These are phyloP conservation scores for Caenorhabditis imperialis DNA, from an alignment of 2,888 invertebrate genomes.

Conservation along the genomic window DNA sequence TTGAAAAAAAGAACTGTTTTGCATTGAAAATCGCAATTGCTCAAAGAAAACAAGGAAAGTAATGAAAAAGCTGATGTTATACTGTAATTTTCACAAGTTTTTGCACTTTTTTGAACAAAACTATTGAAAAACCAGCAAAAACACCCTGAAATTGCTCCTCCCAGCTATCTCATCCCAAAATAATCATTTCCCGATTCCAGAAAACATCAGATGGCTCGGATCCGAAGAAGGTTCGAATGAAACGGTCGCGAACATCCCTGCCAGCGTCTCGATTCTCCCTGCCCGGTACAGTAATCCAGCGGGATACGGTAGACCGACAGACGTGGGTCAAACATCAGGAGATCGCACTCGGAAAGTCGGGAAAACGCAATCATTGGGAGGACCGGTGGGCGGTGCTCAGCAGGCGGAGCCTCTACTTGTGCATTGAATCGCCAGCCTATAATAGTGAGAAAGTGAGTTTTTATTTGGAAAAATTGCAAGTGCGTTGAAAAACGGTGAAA, in stretches of 20 bases:
- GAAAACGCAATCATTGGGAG: slow-evolving; percentile 64
- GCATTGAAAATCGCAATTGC: background rate
- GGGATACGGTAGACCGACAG: slow-evolving; percentile 47
- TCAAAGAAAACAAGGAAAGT: background rate
- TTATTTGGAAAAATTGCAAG: background rate
- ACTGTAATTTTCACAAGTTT: background rate
- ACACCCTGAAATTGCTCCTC: too few species aligned
- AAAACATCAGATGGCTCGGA: slow-evolving; percentile 34
- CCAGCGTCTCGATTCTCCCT: slow-evolving; percentile 57
- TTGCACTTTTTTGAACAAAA: background rate
- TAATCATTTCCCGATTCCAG: too few species aligned
- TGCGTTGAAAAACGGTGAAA: too few species aligned
- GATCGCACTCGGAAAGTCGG: slow-evolving; percentile 56
- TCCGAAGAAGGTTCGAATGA: slow-evolving; percentile 51
- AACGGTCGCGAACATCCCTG: slow-evolving; percentile 61
- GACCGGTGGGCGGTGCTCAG: slow-evolving; percentile 62
- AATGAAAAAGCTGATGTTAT: background rate
- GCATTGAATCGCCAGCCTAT: slow-evolving; percentile 54
- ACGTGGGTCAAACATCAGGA: slow-evolving; percentile 65
- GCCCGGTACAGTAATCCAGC: slow-evolving; percentile 46
- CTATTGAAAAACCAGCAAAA: too few species aligned
- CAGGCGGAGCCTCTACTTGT: slow-evolving; percentile 57
- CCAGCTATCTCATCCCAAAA: too few species aligned
- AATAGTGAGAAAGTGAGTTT: slow-evolving; percentile 45
- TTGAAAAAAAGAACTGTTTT: slow-evolving; percentile 5